Conservation (phyloP, 2,797 vertebrate species). For the Coregonus ussuriensis region DNA sequence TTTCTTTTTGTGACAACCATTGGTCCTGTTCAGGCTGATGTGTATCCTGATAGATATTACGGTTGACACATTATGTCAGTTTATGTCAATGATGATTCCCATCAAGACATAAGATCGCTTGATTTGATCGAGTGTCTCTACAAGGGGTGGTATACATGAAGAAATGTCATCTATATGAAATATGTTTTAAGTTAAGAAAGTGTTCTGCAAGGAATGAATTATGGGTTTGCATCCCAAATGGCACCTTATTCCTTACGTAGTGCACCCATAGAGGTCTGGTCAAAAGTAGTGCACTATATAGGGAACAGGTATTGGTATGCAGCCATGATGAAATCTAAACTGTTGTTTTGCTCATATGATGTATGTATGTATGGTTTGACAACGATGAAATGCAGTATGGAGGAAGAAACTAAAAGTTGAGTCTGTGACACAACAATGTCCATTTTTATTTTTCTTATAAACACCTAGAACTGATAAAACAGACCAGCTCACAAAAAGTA, state of each 20-base stretch:
- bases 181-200: neutral
- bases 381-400: neutral
- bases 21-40: neutral
- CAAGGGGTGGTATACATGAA: neutral
- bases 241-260: neutral
- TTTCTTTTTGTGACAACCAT: neutral
- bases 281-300: neutral
- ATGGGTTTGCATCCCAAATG: neutral
- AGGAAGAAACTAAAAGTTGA: neutral
- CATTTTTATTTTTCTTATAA: conserved; percentile 54
- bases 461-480: conserved; percentile 59
- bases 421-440: neutral
- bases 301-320: neutral
- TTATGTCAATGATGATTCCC: neutral
- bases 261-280: neutral
- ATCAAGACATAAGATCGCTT: neutral
- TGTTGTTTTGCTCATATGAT: neutral
- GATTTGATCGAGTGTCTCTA: neutral
- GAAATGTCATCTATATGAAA: neutral
- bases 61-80: neutral
- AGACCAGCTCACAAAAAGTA: conserved; percentile 61
- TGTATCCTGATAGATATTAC: neutral
- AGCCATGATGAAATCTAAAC: neutral
- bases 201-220: neutral
- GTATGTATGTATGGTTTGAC: neutral